Conservation (phyloP, 2,113 vertebrate species). For the Phyllostomus hastatus region DNA sequence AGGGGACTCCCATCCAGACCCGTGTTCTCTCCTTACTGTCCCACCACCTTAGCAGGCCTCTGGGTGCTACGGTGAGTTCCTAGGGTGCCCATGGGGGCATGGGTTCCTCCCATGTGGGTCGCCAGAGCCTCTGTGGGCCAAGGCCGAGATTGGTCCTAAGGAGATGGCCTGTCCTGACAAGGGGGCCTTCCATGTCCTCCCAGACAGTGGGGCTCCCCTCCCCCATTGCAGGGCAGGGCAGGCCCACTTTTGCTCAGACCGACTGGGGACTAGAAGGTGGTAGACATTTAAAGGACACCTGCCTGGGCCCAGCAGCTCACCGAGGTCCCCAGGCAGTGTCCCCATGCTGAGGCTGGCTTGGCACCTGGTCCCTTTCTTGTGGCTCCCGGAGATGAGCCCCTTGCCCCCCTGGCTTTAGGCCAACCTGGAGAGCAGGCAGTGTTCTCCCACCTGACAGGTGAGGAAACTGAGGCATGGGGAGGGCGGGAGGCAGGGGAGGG, state of each 20-base stretch:
- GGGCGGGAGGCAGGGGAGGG: not conserved
- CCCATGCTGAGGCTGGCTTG: not conserved
- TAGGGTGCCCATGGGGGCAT: not conserved
- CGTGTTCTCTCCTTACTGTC: not conserved
- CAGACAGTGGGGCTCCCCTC: not conserved
- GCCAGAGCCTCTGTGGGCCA: not conserved
- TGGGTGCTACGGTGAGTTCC: not conserved
- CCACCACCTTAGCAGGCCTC: not conserved
- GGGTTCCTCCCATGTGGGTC: not conserved
- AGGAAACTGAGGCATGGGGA: not conserved
- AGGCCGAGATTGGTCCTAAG: not conserved
- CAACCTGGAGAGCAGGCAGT: not conserved
- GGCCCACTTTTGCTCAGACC: rapidly evolving
- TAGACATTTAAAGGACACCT: not conserved
- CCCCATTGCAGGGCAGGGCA: too few species aligned
- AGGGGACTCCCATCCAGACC: rapidly evolving
- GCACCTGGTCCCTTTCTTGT: not conserved
- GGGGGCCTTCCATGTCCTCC: not conserved
- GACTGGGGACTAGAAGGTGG: not conserved
- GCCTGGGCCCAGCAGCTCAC: not conserved
- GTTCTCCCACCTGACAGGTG: not conserved
- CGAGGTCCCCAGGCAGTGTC: not conserved
- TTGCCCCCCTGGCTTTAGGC: not conserved
- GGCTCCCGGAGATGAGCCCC: not conserved
- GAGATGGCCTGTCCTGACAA: not conserved